phyloP scores from a whole-genome alignment of 2,888 invertebrate species.

The Prosapia bicincta region DNA sequence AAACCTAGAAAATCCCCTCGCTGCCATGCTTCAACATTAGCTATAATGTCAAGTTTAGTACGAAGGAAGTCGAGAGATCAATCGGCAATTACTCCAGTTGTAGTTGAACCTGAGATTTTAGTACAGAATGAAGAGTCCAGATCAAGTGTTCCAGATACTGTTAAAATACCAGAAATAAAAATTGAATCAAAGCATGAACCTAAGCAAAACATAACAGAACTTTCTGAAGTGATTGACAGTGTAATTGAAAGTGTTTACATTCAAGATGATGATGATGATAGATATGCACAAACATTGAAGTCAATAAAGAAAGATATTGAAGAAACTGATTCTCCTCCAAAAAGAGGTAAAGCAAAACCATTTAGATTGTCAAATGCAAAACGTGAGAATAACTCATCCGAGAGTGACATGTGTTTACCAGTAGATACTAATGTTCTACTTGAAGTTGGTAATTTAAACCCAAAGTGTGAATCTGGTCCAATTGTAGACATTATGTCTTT shows the following conservation, averaged over 20 bases:
- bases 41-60: slow-evolving; percentile 56
- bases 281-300: slow-evolving; percentile 8
- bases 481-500: slow-evolving; percentile 27
- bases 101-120: neutral
- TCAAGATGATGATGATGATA: slow-evolving; percentile 18
- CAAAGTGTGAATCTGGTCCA: slow-evolving; percentile 7
- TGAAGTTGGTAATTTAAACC: slow-evolving; percentile 17
- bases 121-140: slow-evolving; percentile 18
- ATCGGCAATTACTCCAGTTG: neutral
- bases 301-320: slow-evolving; percentile 15
- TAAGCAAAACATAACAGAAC: slow-evolving; percentile 6
- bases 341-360: neutral
- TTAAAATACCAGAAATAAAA: slow-evolving; percentile 12
- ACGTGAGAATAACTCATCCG: slow-evolving; percentile 11
- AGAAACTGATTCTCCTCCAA: neutral
- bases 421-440: slow-evolving; percentile 35
- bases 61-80: slow-evolving; percentile 29
- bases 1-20: slow-evolving; percentile 76
- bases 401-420: slow-evolving; percentile 29
- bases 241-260: slow-evolving; percentile 3
- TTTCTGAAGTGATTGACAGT: slow-evolving; percentile 15
- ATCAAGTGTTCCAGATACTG: slow-evolving; percentile 12
- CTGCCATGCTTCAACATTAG: slow-evolving; percentile 83
- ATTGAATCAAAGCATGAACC: slow-evolving; percentile 2
- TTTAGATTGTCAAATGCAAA: neutral